A percentile compares a stretch with the other conserved stretches of the same genome.
These are phyloP conservation scores for Saccopteryx bilineata DNA, from an alignment of 2,113 vertebrate species.

Conservation along the genomic window DNA sequence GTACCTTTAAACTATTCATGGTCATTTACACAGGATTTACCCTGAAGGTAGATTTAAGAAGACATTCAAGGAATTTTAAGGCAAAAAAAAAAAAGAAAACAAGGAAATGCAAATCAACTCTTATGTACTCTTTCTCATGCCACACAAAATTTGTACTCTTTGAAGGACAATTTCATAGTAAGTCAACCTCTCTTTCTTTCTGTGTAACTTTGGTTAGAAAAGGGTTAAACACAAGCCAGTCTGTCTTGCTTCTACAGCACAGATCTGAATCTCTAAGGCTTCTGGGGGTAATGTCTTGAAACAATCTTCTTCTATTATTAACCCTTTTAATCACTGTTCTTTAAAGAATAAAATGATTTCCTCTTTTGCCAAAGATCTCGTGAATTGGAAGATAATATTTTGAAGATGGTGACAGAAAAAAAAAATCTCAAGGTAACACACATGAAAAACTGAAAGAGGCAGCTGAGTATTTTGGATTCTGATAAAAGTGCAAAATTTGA, in stretches of 20 bases:
- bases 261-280: background rate
- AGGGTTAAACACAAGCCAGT: background rate
- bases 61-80: too few species aligned
- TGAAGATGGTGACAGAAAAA: background rate
- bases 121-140: background rate
- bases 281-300: background rate
- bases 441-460: background rate
- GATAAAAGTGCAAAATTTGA: background rate
- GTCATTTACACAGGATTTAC: too few species aligned
- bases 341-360: background rate
- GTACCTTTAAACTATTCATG: too few species aligned
- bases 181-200: background rate
- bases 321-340: background rate
- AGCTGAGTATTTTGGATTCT: slow-evolving; percentile 18
- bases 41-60: too few species aligned
- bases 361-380: slow-evolving; percentile 3
- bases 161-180: background rate
- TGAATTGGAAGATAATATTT: slow-evolving; percentile 52
- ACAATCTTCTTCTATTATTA: background rate
- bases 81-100: too few species aligned
- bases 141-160: background rate
- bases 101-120: background rate
- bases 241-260: background rate
- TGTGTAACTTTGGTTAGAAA: slow-evolving; percentile 8
- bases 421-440: background rate